Evolutionary conservation across 2,797 vertebrate species (phyloP).

Genomic region (Syngnathus rostellatus): DNA sequence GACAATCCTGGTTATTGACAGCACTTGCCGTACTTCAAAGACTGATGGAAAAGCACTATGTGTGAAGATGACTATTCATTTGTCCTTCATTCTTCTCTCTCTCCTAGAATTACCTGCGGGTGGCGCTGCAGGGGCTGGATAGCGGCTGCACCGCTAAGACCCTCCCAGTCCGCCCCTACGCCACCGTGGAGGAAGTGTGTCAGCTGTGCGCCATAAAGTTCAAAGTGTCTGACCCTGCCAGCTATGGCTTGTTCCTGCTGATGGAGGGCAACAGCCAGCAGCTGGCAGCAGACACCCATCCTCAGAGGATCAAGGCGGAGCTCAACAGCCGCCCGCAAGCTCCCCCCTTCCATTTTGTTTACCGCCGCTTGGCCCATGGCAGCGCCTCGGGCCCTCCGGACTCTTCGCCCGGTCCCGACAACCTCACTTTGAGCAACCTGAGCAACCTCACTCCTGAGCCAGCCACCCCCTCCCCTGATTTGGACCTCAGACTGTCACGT

Average conservation of each 20-base stretch:
- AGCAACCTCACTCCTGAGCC: conserved; percentile 14
- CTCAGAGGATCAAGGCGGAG: conserved; percentile 92
- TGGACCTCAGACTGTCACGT: conserved; percentile 58
- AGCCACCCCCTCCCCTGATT: conserved; percentile 11
- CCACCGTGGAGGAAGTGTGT: conserved; percentile 84
- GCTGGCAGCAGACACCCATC: conserved; percentile 82
- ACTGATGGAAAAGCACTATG: no score
- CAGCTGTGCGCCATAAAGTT: conserved; percentile 83
- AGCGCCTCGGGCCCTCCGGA: conserved; percentile 22
- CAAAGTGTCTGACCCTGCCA: conserved; percentile 73
- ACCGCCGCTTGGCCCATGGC: conserved; percentile 65
- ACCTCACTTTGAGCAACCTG: conserved; percentile 20
- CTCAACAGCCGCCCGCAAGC: conserved; percentile 78
- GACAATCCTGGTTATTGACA: no score
- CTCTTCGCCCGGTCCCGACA: conserved; percentile 14
- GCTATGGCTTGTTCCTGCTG: conserved; percentile 81
- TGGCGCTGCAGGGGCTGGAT: conserved; percentile 81
- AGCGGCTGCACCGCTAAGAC: conserved; percentile 89
- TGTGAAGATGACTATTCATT: no score
- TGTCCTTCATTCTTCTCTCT: neutral
- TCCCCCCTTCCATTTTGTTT: conserved; percentile 84
- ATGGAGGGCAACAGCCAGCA: conserved; percentile 84
- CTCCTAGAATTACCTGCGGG: conserved; percentile 85
- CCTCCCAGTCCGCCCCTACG: conserved; percentile 75
- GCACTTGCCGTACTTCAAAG: no score